These are phyloP conservation scores for Antigone vipio DNA, from an alignment of 2,113 vertebrate species.

Conservation along the genomic window DNA sequence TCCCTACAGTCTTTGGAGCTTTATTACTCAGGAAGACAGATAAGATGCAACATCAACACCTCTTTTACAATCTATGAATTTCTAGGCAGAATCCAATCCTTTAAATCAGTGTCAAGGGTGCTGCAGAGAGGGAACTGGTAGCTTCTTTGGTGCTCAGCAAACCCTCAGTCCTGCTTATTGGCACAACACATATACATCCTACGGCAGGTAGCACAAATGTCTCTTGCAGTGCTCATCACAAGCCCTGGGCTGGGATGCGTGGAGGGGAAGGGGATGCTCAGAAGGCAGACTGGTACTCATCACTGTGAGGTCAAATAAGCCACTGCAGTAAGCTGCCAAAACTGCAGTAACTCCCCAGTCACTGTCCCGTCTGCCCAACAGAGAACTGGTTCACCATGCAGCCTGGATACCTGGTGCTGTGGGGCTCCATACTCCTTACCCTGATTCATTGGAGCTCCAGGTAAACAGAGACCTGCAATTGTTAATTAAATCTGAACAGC, in stretches of 20 bases:
- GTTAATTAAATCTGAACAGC: not conserved
- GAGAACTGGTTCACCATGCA: not conserved
- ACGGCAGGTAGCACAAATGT: not conserved
- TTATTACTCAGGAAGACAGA: not conserved
- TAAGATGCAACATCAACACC: not conserved
- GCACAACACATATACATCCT: not conserved
- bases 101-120: not conserved
- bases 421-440: not conserved
- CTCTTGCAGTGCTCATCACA: not conserved
- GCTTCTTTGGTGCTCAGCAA: not conserved
- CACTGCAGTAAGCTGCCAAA: not conserved
- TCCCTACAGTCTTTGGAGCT: not conserved
- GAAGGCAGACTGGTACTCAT: not conserved
- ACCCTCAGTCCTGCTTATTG: not conserved
- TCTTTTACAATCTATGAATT: not conserved
- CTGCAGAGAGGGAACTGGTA: not conserved
- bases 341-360: not conserved
- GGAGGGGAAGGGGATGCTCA: not conserved
- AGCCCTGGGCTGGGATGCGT: not conserved
- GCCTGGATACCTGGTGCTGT: not conserved
- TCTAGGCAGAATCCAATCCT: not conserved
- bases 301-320: not conserved
- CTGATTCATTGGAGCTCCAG: fast-evolving
- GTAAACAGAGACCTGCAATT: not conserved
- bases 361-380: not conserved